Percentiles rank a stretch among this genome's conserved stretches.
Conservation (phyloP, 2,113 vertebrate genomes). For the Cynoglossus semilaevis region DNA sequence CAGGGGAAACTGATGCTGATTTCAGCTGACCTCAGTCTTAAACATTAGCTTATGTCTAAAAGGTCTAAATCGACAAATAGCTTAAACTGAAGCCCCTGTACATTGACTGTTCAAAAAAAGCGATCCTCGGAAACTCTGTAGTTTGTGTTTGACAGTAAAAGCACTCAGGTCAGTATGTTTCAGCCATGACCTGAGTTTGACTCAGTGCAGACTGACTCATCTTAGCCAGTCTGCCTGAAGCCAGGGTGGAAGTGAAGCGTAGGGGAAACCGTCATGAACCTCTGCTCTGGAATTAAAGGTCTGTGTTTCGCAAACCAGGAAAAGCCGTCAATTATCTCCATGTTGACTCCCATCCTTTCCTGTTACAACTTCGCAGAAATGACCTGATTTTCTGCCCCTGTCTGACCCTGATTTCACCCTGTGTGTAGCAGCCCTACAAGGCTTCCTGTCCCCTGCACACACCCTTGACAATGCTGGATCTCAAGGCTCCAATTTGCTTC, state of each 20-base stretch:
- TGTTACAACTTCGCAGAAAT: slow-evolving; percentile 57
- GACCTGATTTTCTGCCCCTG: slow-evolving; percentile 41
- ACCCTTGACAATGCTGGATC: neutral
- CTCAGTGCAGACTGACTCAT: slow-evolving; percentile 63
- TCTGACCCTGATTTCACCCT: slow-evolving; percentile 15
- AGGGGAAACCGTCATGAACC: slow-evolving; percentile 61
- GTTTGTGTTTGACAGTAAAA: slow-evolving; percentile 32
- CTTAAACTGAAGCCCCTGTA: too few relatives aligned
- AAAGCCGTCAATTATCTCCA: slow-evolving; percentile 35
- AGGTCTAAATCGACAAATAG: too few relatives aligned
- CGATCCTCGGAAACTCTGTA: too few relatives aligned
- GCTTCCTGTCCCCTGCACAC: slow-evolving; percentile 27
- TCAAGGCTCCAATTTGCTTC: slow-evolving; percentile 43
- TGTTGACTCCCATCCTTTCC: slow-evolving; percentile 59
- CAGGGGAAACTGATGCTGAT: too few relatives aligned
- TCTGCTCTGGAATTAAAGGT: slow-evolving; percentile 29
- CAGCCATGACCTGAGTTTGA: slow-evolving; percentile 37
- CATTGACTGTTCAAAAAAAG: too few relatives aligned
- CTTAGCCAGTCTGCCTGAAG: slow-evolving; percentile 42
- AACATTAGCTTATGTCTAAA: too few relatives aligned
- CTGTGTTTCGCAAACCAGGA: slow-evolving; percentile 48
- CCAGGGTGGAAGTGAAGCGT: slow-evolving; percentile 49
- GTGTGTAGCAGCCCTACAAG: slow-evolving; percentile 8
- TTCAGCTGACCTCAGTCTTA: too few relatives aligned
- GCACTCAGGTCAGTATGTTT: slow-evolving; percentile 37